These are phyloP conservation scores for Aphelenchoides fujianensis DNA, from an alignment of 1,140 invertebrate species.

Conservation along the genomic window DNA sequence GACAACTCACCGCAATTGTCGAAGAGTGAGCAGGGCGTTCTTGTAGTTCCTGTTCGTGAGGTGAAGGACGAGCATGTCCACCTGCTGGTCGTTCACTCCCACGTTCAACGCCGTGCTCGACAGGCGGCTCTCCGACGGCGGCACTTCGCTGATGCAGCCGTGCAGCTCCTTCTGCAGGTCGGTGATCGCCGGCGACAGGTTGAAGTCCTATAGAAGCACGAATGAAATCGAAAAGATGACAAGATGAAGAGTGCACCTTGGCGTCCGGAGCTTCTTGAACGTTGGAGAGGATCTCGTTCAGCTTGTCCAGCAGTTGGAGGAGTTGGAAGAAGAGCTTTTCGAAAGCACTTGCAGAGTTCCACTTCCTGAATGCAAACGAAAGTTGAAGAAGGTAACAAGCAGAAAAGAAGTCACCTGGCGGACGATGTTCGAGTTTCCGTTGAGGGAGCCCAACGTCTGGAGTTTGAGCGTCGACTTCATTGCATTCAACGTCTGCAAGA, in stretches of 20 bases:
- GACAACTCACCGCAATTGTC: slow-evolving; percentile 47
- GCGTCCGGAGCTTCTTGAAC: slow-evolving; percentile 48
- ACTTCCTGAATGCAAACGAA: slow-evolving; percentile 59
- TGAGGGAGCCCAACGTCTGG: slow-evolving; percentile 16
- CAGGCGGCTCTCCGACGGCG: slow-evolving; percentile 19
- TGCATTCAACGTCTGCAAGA: slow-evolving; percentile 56
- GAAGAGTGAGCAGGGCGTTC: slow-evolving; percentile 47
- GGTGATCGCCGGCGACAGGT: slow-evolving; percentile 56
- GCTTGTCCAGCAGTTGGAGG: slow-evolving; percentile 81
- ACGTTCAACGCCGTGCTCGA: slow-evolving; percentile 37
- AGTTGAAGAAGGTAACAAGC: too few species aligned
- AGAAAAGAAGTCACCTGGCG: slow-evolving; percentile 30
- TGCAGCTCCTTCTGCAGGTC: slow-evolving; percentile 56
- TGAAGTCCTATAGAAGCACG: slow-evolving; percentile 61
- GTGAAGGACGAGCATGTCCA: slow-evolving; percentile 54
- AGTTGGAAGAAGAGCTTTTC: slow-evolving; percentile 92
- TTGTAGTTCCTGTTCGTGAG: slow-evolving; percentile 59
- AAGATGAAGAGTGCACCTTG: slow-evolving; percentile 53
- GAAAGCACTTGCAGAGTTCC: slow-evolving; percentile 75
- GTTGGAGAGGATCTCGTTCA: slow-evolving; percentile 75
- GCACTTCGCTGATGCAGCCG: slow-evolving; percentile 27
- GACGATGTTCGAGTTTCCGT: background rate
- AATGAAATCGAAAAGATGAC: too few species aligned
- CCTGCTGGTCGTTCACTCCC: slow-evolving; percentile 28
- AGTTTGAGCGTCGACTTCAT: slow-evolving; percentile 60